A percentile compares a stretch with the other conserved stretches of the same genome.
Evolutionary conservation across 2,797 vertebrate species (phyloP).

Genomic region (Acanthiza pusilla): DNA sequence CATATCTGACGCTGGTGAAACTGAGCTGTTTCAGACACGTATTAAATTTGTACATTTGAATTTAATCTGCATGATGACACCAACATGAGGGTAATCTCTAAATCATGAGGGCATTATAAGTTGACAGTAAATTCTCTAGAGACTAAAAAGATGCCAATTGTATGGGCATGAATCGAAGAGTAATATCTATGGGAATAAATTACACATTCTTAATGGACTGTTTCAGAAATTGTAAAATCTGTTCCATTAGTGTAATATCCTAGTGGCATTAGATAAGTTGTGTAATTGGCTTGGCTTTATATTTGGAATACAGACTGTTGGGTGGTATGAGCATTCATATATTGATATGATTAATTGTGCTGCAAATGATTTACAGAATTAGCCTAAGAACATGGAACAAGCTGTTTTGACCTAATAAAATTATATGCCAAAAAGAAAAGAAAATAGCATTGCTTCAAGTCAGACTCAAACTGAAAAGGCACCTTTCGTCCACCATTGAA

Average conservation of each 20-base stretch:
- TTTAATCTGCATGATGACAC: not conserved
- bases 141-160: not conserved
- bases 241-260: not conserved
- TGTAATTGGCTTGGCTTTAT: not conserved
- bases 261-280: not conserved
- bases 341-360: not conserved
- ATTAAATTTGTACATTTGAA: not conserved
- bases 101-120: not conserved
- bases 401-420: not conserved
- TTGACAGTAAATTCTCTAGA: not conserved
- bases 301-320: not conserved
- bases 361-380: not conserved
- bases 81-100: not conserved
- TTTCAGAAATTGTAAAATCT: not conserved
- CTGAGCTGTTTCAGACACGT: not conserved
- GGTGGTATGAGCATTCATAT: not conserved
- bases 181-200: not conserved
- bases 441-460: fast-evolving
- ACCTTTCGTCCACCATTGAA: not conserved
- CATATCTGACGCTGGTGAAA: not conserved
- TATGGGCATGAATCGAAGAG: not conserved
- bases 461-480: not conserved
- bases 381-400: not conserved
- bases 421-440: not conserved
- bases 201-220: not conserved